Base-by-base conservation (phyloP, 2,113 vertebrate genomes). In the Zapus hudsonius region DNA sequence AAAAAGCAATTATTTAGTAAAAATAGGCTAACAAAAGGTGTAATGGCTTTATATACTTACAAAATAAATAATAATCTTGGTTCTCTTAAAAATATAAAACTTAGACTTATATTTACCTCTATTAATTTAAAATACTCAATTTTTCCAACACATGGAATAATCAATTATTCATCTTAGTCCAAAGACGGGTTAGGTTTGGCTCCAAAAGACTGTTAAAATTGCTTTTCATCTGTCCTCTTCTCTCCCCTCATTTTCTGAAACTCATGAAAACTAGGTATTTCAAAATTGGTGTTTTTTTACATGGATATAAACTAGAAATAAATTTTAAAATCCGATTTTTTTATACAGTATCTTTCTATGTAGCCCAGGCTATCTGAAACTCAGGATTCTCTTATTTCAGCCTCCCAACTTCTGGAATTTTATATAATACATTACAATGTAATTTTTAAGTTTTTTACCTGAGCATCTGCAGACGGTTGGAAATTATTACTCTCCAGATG, bases 401-500 rank as follows among this genome's bases (percentile, higher is more conserved):
- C n/a, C 55, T 61, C 78, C 57, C 25, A 61, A 29, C 11, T 29
- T 7, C 57, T 63, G 36, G 36, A 72, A 36, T 57, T 95, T 90
- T 66, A 93, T n/a, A 25, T 63, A 25, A 64, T 67, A 75, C 66
- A 64, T 66, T 91, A 94, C 42, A 86, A 17, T 40, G 44, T 15
- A 92, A n/a, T 25, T 47, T 82, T 93, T 70, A 74, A 79, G 33
- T 66, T 89, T 93, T n/a, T 97, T 88, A 96, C 96, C 96, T 96
- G 42, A 94, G 38, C 0, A 92, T 2, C 2, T 95, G n/a, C 2
- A 93, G 92, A 27, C 81, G 82, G 22, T 69, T 64, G 67, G 23
- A 12, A n/a, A 31, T 29, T 52, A 80, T 38, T 31, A 57, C 85
- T 27, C 47, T 95, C 81, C 40, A 70, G 15, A 78, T 84, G 9